These are phyloP conservation scores for Halictus quadricinctus DNA, from an alignment of 2,888 invertebrate genomes.

Conservation along the genomic window DNA sequence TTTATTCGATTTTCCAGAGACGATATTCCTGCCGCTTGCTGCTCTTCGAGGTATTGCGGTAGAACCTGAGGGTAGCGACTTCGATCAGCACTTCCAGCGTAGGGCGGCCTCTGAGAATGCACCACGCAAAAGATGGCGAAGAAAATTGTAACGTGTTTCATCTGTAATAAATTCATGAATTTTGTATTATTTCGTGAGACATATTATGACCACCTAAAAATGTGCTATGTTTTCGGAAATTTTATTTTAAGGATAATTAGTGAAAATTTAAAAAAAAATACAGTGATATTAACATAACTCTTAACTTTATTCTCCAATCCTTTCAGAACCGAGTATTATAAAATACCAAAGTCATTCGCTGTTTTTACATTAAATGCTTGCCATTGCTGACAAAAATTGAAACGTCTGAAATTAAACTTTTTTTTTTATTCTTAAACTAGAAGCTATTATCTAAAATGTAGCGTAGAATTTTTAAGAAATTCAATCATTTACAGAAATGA, in stretches of 20 bases:
- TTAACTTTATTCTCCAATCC: too few relatives aligned
- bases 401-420: too few relatives aligned
- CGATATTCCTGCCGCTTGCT: constrained; percentile 64
- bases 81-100: constrained; percentile 86
- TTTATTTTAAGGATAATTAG: not conserved
- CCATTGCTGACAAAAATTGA: too few relatives aligned
- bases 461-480: too few relatives aligned
- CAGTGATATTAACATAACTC: too few relatives aligned
- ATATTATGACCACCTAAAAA: not conserved
- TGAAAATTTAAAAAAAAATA: too few relatives aligned
- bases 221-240: not conserved
- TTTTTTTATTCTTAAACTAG: too few relatives aligned
- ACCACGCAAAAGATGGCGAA: constrained; percentile 74
- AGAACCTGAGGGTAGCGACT: constrained; percentile 85
- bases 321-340: too few relatives aligned
- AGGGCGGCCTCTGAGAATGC: constrained; percentile 86
- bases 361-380: too few relatives aligned
- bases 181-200: not conserved
- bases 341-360: too few relatives aligned
- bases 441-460: too few relatives aligned
- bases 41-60: constrained; percentile 70
- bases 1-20: constrained; percentile 84
- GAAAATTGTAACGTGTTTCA: constrained; percentile 73
- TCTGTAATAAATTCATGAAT: constrained; percentile 53
- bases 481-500: too few relatives aligned